Conservation (phyloP, 2,113 vertebrate species). For the Nothocercus julius region DNA sequence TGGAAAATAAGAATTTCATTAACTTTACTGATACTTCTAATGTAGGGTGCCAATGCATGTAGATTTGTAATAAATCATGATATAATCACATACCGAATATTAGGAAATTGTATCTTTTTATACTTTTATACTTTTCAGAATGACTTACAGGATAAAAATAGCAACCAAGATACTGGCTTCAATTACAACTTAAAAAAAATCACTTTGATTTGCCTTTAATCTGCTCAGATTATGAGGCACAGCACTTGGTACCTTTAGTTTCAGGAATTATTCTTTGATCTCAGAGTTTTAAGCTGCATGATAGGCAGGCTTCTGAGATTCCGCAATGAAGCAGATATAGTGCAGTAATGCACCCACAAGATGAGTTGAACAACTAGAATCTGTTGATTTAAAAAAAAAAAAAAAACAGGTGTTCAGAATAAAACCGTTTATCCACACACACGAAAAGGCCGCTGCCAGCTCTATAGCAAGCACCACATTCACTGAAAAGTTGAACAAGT, state of each 20-base stretch:
- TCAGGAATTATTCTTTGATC: not conserved
- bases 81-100: not conserved
- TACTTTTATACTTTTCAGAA: not conserved
- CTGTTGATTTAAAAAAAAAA: not conserved
- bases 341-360: not conserved
- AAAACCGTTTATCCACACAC: not conserved
- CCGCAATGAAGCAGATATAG: not conserved
- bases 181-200: not conserved
- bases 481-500: not conserved
- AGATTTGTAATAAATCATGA: not conserved
- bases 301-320: not conserved
- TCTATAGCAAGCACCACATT: not conserved
- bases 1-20: not conserved
- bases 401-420: not conserved
- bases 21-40: not conserved
- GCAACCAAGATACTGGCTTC: not conserved
- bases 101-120: not conserved
- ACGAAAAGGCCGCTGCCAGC: not conserved
- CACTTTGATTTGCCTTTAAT: not conserved
- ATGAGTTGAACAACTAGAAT: not conserved
- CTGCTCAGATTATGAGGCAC: no score
- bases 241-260: not conserved
- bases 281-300: not conserved
- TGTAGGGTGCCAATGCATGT: not conserved
- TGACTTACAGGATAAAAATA: not conserved